A percentile compares a stretch with the other conserved stretches of the same genome.
Evolutionary conservation across 1,140 invertebrate species (phyloP).

Genomic region (Oryzaephilus surinamensis): DNA sequence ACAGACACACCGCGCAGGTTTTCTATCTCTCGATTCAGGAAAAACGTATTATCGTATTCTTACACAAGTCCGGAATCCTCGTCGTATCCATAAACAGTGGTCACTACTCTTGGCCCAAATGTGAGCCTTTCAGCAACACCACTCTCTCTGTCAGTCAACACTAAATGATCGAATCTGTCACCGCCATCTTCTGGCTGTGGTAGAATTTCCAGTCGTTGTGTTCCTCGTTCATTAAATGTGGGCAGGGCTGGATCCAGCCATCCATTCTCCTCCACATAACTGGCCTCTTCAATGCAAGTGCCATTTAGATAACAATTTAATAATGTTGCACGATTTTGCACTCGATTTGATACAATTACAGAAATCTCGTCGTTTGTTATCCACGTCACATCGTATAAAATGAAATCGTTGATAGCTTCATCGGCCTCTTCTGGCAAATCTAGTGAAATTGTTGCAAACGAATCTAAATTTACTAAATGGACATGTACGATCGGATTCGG

Average conservation of each 20-base stretch:
- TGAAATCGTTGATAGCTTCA: slow-evolving; percentile 28
- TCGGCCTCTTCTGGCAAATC: too few species aligned
- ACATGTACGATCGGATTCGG: neutral
- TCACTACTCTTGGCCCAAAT: slow-evolving; percentile 60
- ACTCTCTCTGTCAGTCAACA: slow-evolving; percentile 40
- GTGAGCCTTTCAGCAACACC: slow-evolving; percentile 42
- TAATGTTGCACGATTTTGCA: slow-evolving; percentile 51
- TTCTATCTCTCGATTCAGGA: too few species aligned
- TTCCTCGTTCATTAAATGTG: slow-evolving; percentile 41
- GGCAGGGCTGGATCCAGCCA: slow-evolving; percentile 56
- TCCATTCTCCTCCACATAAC: slow-evolving; percentile 40
- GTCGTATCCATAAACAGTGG: slow-evolving; percentile 65
- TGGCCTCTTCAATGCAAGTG: slow-evolving; percentile 20
- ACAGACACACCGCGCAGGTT: too few species aligned
- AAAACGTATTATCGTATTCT: too few species aligned
- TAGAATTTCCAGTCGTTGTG: slow-evolving; percentile 46
- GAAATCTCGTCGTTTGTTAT: slow-evolving; percentile 55
- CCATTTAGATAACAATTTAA: slow-evolving; percentile 10
- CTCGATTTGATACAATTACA: slow-evolving; percentile 70
- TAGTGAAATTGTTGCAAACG: too few species aligned
- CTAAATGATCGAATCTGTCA: slow-evolving; percentile 50
- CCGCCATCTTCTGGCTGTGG: slow-evolving; percentile 43
- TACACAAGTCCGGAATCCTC: too few species aligned
- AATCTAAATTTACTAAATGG: slow-evolving; percentile 1
- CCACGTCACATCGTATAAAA: slow-evolving; percentile 65